These are phyloP conservation scores for Spisula solida DNA, from an alignment of 2,888 invertebrate genomes.

Conservation along the genomic window DNA sequence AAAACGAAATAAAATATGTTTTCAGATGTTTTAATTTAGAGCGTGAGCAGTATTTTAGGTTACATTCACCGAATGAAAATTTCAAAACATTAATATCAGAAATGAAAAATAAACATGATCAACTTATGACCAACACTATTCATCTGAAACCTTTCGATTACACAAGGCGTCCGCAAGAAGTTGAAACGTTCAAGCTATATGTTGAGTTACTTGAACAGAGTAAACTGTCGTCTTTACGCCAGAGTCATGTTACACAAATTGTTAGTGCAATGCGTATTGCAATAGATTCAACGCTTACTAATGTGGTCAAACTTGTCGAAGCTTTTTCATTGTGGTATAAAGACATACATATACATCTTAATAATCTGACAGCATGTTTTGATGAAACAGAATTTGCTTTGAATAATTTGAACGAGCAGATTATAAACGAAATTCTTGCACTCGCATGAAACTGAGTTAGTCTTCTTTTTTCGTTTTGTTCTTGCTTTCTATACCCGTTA, in stretches of 20 bases:
- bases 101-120: background rate
- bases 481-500: background rate
- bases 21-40: background rate
- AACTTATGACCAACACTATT: background rate
- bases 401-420: background rate
- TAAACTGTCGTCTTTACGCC: background rate
- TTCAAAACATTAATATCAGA: background rate
- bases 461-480: background rate
- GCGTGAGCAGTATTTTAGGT: background rate
- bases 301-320: background rate
- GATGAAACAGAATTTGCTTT: constrained; percentile 12
- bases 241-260: background rate
- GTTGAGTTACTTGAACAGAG: background rate
- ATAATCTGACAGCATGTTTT: background rate
- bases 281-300: too few species aligned
- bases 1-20: too few species aligned
- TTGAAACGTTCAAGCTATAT: background rate
- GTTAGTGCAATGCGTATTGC: background rate
- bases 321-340: background rate
- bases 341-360: background rate
- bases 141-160: background rate
- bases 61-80: background rate
- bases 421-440: background rate
- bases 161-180: background rate
- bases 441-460: background rate